phyloP scores from a whole-genome alignment of 2,113 vertebrate species.

The Neofelis nebulosa region DNA sequence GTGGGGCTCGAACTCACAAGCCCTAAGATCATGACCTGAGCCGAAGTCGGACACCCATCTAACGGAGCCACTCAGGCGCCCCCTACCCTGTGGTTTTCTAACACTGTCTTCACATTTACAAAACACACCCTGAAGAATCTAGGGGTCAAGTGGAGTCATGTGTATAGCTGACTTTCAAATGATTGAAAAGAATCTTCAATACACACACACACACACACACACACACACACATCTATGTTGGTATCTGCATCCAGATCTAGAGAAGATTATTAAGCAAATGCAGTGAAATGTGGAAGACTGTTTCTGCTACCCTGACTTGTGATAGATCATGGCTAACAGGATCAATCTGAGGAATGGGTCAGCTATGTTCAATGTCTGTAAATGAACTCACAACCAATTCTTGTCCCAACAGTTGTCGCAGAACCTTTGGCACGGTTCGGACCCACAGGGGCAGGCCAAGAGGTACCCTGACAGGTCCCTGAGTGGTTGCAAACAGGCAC shows the following conservation, averaged over 20 bases:
- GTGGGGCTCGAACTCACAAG: too few species aligned
- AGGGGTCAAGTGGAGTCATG: not conserved
- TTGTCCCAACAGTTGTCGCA: not conserved
- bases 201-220: accelerated
- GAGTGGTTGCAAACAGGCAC: accelerated
- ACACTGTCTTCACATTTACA: not conserved
- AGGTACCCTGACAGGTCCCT: too few species aligned
- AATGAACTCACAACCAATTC: not conserved
- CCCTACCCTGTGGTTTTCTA: not conserved
- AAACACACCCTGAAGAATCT: not conserved
- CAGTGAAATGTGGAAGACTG: not conserved
- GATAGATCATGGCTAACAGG: not conserved
- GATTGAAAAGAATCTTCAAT: not conserved
- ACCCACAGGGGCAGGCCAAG: too few species aligned
- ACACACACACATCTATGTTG: not conserved
- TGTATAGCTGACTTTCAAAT: not conserved
- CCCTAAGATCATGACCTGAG: too few species aligned
- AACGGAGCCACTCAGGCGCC: too few species aligned
- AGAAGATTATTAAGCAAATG: not conserved
- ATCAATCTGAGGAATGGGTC: too few species aligned
- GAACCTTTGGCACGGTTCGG: not conserved
- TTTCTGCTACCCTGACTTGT: too few species aligned
- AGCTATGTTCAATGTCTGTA: accelerated
- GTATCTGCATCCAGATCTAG: not conserved
- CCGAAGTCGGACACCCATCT: too few species aligned